Base-by-base conservation (phyloP, 1,140 invertebrate genomes). In the Dufourea novaeangliae region DNA sequence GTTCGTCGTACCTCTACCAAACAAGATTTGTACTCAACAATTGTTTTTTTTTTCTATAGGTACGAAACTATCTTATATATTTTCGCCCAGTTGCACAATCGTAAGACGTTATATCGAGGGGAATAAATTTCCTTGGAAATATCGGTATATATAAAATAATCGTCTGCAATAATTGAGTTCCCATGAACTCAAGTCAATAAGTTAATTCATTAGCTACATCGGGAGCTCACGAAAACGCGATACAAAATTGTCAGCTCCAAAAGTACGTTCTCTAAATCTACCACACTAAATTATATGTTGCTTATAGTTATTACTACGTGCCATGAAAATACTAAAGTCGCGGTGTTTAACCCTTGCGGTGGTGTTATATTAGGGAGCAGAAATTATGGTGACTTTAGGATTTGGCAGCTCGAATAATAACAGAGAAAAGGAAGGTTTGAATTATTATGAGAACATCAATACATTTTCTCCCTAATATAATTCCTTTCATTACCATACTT, bases 1-100 rank as follows among this genome's bases (percentile, higher is more conserved):
- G 20, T 52, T n/a, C 3, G 11, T 61, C 39, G 34, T 69, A 62
- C 44, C 50, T 41, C 10, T 41, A 44, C 52, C 67, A 69, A 76
- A 34, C 68, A 29, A 22, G 54, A 79, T 74, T 79, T 74, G 77
- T 74, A 79, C 70, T 74, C 61, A 17, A 57, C 5, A 63, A 74
- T 67, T 75, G 71, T 67, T 79, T 79, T 79, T 59, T 74, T 74
- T 64, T 56, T 46, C 46, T 56, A 29, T 34, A 59, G 61, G 70
- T 56, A 73, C 27, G 69, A 75, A 14, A 34, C 29, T 10, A 11
- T 50, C n/a, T 71, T 61, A 14, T 27, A 25, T 52, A 32, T 25
- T 2, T 37, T 12, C 27, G 44, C 27, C 29, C 14, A 32, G n/a
- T 72, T 32, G n/a, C 11, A 7, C n/a, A 54, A 54, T 66, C 12